phyloP scores from a whole-genome alignment of 2,113 vertebrate genomes.

The Epinephelus fuscoguttatus region DNA sequence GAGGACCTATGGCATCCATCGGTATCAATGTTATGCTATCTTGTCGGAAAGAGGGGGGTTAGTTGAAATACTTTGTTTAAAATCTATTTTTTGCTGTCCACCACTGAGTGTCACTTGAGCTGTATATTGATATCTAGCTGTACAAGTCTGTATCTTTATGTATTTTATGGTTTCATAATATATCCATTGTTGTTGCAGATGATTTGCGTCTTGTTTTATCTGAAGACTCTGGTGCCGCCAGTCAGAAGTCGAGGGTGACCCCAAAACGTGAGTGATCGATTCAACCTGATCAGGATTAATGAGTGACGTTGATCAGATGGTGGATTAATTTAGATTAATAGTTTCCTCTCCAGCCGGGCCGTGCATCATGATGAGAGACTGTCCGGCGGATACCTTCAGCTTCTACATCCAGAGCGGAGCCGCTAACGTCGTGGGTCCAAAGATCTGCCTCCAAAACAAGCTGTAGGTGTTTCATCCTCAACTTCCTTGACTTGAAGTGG shows the following conservation, averaged over 20 bases:
- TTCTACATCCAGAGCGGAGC: slow-evolving; percentile 94
- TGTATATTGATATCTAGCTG: too few species aligned
- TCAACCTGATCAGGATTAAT: background rate
- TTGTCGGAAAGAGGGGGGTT: too few species aligned
- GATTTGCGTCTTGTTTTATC: background rate
- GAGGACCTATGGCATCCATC: too few species aligned
- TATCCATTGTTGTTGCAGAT: background rate
- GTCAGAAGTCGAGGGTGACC: rapidly evolving
- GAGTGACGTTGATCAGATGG: too few species aligned
- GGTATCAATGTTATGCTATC: too few species aligned
- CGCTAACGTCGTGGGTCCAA: slow-evolving; percentile 89
- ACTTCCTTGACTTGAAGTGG: background rate
- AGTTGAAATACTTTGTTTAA: too few species aligned
- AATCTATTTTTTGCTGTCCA: too few species aligned
- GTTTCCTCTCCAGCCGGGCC: slow-evolving; percentile 10
- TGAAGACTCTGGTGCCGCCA: rapidly evolving
- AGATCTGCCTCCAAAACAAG: slow-evolving; percentile 90
- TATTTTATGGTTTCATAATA: too few species aligned
- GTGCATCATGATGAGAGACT: slow-evolving; percentile 84
- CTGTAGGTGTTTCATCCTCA: slow-evolving; percentile 82
- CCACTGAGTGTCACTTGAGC: too few species aligned
- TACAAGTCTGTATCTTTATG: too few species aligned
- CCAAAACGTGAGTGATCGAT: slow-evolving; percentile 16
- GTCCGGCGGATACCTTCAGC: slow-evolving; percentile 88
- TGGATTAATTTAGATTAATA: background rate